Evolutionary conservation across 2,797 vertebrate species (phyloP).

Genomic region (Poeciliopsis paucimaculata): DNA sequence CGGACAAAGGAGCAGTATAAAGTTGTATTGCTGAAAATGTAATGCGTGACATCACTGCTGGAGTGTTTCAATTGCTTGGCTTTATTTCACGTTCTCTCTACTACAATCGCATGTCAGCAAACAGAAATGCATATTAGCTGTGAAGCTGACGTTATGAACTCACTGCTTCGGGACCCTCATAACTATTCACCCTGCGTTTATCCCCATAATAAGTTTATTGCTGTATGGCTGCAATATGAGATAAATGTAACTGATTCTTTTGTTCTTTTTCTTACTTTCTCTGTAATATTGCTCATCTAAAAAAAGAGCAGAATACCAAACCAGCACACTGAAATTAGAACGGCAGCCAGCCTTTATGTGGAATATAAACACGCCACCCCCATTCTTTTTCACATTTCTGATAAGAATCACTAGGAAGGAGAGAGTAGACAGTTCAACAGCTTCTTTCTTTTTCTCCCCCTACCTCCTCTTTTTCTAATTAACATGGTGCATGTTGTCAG

Average conservation of each 20-base stretch:
- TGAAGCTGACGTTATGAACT: conserved; percentile 38
- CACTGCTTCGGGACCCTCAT: conserved; percentile 38
- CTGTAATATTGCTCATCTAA: conserved; percentile 54
- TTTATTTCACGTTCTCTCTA: conserved; percentile 6
- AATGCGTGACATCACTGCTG: conserved; percentile 33
- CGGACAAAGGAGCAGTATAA: conserved; percentile 37
- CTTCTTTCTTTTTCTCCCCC: conserved; percentile 56
- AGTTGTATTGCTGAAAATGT: conserved; percentile 39
- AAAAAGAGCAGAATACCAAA: conserved; percentile 57
- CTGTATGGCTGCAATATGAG: conserved; percentile 46
- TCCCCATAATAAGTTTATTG: conserved; percentile 45
- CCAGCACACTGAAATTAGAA: conserved; percentile 55
- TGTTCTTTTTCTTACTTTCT: conserved; percentile 19
- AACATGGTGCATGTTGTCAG: conserved; percentile 82
- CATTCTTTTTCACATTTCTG: conserved; percentile 66
- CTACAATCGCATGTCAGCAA: conserved; percentile 14
- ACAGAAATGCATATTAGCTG: conserved; percentile 23
- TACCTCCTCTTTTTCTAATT: conserved; percentile 72
- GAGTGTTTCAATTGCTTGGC: conserved; percentile 17
- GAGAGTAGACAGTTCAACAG: conserved; percentile 71
- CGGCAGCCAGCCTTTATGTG: conserved; percentile 59
- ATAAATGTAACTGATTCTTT: conserved; percentile 56
- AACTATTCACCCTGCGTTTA: conserved; percentile 39
- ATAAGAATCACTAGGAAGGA: conserved; percentile 72
- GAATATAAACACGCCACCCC: conserved; percentile 72